phyloP scores from a whole-genome alignment of 2,797 vertebrate genomes.

The Bovichtus diacanthus region DNA sequence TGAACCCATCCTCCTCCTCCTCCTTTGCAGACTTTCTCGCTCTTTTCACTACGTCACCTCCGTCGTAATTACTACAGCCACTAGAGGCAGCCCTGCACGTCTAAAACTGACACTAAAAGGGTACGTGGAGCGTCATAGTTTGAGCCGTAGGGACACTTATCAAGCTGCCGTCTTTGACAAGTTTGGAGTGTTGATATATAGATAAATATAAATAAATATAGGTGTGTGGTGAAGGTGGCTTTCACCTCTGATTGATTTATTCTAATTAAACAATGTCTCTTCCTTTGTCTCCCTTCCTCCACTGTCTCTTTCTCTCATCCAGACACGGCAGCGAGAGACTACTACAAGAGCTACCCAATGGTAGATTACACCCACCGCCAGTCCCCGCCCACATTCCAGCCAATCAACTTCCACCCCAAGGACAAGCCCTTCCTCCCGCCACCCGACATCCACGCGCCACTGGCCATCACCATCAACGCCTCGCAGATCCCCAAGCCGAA shows the following conservation, averaged over 20 bases:
- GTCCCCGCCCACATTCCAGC: constrained; percentile 86
- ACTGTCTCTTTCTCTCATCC: constrained; percentile 32
- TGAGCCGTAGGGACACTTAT: too few species aligned
- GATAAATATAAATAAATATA: not conserved
- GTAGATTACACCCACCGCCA: constrained; percentile 84
- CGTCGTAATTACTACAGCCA: too few species aligned
- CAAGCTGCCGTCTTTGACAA: too few species aligned
- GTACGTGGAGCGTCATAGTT: too few species aligned
- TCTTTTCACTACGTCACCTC: too few species aligned
- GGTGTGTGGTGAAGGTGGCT: not conserved
- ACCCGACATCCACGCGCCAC: constrained; percentile 86
- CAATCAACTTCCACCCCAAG: constrained; percentile 84
- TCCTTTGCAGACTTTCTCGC: too few species aligned
- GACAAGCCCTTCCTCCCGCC: constrained; percentile 87
- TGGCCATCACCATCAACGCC: constrained; percentile 85
- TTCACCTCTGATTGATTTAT: not conserved
- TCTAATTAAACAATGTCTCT: constrained; percentile 29
- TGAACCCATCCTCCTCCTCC: too few species aligned
- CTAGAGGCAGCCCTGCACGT: too few species aligned
- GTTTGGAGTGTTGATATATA: too few species aligned
- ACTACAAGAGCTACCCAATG: constrained; percentile 90
- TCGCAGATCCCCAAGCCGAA: constrained; percentile 88
- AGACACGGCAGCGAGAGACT: constrained; percentile 88
- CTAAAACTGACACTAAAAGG: too few species aligned
- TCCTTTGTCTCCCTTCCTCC: not conserved